A percentile compares a stretch with the other conserved stretches of the same genome.
Conservation (phyloP, 2,888 invertebrate species). For the Poecilobothrus nobilitatus region DNA sequence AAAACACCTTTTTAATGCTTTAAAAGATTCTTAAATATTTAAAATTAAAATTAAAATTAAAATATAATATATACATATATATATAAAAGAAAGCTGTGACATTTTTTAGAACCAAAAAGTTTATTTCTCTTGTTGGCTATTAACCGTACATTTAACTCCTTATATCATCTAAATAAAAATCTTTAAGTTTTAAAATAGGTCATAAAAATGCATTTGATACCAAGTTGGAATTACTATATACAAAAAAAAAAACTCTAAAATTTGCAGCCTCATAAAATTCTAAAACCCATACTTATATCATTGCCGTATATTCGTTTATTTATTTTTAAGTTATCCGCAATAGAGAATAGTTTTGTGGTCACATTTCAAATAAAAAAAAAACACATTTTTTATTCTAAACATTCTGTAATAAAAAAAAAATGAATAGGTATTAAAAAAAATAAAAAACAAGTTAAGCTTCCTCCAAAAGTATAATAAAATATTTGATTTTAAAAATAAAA, state of each 20-base stretch:
- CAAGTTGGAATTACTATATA: neutral
- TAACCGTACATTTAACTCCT: too few species aligned
- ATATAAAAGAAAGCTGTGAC: too few species aligned
- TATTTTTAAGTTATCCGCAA: neutral
- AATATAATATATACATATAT: too few species aligned
- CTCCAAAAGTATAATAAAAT: neutral
- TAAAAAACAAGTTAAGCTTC: neutral
- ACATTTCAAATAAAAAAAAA: neutral
- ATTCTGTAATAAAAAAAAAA: neutral
- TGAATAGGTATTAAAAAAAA: too few species aligned
- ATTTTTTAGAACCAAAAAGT: too few species aligned
- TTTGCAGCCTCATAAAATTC: neutral
- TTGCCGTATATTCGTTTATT: neutral
- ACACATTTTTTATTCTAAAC: neutral
- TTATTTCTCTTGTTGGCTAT: too few species aligned
- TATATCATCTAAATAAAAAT: too few species aligned
- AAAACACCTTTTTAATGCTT: too few species aligned
- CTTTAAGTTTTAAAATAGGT: neutral
- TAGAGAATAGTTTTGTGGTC: constrained; percentile 3
- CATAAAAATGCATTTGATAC: neutral
- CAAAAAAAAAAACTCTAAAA: neutral
- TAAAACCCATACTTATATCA: neutral
- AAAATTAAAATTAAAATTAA: too few species aligned
- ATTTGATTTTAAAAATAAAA: neutral
- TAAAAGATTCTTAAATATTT: too few species aligned